These are phyloP conservation scores for Microdon myrmicae DNA, from an alignment of 2,888 invertebrate species.

Conservation along the genomic window DNA sequence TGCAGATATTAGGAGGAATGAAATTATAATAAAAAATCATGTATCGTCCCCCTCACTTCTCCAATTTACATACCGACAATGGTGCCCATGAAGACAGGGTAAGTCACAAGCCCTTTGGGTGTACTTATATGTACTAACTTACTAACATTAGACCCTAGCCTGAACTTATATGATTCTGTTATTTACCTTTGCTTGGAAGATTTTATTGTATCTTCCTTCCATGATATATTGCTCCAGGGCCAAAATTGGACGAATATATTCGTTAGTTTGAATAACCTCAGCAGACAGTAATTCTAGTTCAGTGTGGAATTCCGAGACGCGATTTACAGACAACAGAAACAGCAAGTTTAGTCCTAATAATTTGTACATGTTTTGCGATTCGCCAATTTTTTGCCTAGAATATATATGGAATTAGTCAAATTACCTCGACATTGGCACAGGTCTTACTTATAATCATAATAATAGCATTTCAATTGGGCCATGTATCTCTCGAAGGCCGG, in stretches of 20 bases:
- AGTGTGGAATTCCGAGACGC: constrained; percentile 98
- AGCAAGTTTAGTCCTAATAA: constrained; percentile 93
- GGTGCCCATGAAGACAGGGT: too few relatives aligned
- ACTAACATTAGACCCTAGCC: too few relatives aligned
- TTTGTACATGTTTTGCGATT: constrained; percentile 94
- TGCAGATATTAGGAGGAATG: too few relatives aligned
- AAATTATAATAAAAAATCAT: too few relatives aligned
- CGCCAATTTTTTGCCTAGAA: constrained; percentile 84
- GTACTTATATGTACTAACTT: too few relatives aligned
- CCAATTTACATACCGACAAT: too few relatives aligned
- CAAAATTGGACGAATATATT: constrained; percentile 93
- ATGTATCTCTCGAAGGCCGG: constrained; percentile 97
- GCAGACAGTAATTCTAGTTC: constrained; percentile 93
- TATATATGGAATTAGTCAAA: not conserved
- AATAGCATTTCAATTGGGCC: constrained; percentile 97
- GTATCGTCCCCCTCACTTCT: too few relatives aligned
- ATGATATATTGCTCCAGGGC: constrained; percentile 97
- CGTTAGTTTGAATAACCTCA: constrained; percentile 90
- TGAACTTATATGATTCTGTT: too few relatives aligned
- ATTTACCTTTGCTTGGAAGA: constrained; percentile 84
- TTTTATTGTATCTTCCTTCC: constrained; percentile 99
- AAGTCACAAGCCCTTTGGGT: too few relatives aligned
- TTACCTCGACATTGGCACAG: constrained; percentile 7
- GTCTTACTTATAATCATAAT: constrained; percentile 88
- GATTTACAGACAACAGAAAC: constrained; percentile 92